Conservation (phyloP, 2,888 invertebrate species). For the Drosophila helvetica region DNA sequence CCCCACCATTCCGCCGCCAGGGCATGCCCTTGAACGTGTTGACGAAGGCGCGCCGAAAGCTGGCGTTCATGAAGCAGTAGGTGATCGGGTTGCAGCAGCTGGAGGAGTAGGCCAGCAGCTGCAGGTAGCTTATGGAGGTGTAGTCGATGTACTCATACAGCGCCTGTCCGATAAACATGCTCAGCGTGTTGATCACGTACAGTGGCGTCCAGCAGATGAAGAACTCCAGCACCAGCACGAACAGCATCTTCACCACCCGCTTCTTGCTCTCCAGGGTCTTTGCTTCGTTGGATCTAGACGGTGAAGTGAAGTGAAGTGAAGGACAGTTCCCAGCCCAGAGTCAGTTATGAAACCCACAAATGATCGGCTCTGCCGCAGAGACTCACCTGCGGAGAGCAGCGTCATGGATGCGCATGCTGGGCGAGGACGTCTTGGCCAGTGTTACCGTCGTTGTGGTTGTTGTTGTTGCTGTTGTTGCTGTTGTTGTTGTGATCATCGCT, state of each 20-base stretch:
- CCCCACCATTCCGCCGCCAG: slow-evolving; percentile 42
- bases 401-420: slow-evolving; percentile 64
- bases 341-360: too few relatives aligned
- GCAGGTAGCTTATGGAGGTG: slow-evolving; percentile 89
- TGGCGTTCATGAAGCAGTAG: slow-evolving; percentile 96
- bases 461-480: slow-evolving; percentile 52
- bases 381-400: slow-evolving; percentile 64
- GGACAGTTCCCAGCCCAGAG: too few relatives aligned
- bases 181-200: slow-evolving; percentile 90
- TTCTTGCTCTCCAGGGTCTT: slow-evolving; percentile 81
- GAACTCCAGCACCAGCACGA: slow-evolving; percentile 94
- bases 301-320: not conserved
- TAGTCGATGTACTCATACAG: slow-evolving; percentile 89
- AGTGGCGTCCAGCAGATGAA: slow-evolving; percentile 97
- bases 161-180: slow-evolving; percentile 89
- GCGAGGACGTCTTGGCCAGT: slow-evolving; percentile 52
- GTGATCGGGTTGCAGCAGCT: slow-evolving; percentile 96
- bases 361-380: not conserved
- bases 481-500: slow-evolving; percentile 36
- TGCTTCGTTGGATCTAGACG: slow-evolving; percentile 59
- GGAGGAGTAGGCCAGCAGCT: slow-evolving; percentile 91
- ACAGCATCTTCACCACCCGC: slow-evolving; percentile 92
- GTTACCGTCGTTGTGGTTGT: slow-evolving; percentile 52
- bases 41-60: slow-evolving; percentile 90
- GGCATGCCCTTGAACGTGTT: slow-evolving; percentile 67